Evolutionary conservation across 2,113 vertebrate genomes (phyloP).

Genomic region (Gobiocypris rarus): DNA sequence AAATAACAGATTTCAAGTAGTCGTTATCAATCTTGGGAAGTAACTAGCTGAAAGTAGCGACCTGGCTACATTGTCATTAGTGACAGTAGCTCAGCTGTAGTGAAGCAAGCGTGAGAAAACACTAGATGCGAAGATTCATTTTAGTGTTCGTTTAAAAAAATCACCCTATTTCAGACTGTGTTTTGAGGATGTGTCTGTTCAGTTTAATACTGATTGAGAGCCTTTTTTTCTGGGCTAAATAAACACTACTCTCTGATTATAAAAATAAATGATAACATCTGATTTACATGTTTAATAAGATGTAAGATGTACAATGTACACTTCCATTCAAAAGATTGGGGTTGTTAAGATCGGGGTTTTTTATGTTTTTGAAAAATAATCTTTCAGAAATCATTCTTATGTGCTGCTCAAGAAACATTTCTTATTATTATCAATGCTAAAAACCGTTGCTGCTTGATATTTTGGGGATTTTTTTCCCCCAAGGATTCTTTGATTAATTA

Average conservation of each 20-base stretch:
- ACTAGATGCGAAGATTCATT: neutral
- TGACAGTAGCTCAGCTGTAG: neutral
- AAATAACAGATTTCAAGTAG: constrained; percentile 17
- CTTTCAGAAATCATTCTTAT: neutral
- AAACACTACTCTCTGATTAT: neutral
- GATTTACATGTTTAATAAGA: neutral
- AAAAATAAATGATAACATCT: neutral
- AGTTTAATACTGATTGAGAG: neutral
- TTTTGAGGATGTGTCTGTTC: neutral
- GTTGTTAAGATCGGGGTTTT: neutral
- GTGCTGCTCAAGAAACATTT: neutral
- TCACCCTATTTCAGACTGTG: too few relatives aligned
- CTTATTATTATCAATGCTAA: neutral
- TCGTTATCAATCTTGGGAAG: neutral
- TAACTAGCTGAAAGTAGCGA: neutral
- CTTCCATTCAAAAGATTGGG: neutral
- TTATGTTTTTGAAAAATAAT: too few relatives aligned
- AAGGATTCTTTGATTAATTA: neutral
- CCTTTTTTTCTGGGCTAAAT: neutral
- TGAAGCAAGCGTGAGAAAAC: neutral
- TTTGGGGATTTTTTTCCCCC: neutral
- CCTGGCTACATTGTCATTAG: neutral
- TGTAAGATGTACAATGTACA: too few relatives aligned
- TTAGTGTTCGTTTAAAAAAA: neutral
- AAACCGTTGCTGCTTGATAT: neutral